Percentiles rank a stretch among this genome's conserved stretches.
These are phyloP conservation scores for Notodonta ziczac DNA, from an alignment of 2,888 invertebrate species.

Conservation along the genomic window DNA sequence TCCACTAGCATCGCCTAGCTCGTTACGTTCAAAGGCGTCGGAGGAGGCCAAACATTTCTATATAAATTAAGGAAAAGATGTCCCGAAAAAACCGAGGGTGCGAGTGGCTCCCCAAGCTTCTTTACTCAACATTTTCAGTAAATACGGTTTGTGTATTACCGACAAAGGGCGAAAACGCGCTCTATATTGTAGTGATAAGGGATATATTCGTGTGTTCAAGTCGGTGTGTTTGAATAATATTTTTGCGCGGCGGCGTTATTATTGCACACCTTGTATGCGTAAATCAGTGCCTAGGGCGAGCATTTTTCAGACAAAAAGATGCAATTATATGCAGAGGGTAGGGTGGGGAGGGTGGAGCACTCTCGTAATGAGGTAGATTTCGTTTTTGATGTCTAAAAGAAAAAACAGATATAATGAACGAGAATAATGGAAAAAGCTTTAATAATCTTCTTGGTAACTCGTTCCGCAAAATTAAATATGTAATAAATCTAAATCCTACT, in stretches of 20 bases:
- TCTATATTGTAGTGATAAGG: conserved; percentile 49
- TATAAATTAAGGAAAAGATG: conserved; percentile 83
- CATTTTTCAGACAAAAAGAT: conserved; percentile 81
- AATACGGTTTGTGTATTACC: conserved; percentile 62
- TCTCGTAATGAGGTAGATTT: conserved; percentile 63
- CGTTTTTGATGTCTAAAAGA: conserved; percentile 41
- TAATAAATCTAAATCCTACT: too few species aligned
- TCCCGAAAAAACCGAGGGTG: conserved; percentile 76
- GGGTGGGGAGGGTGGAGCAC: conserved; percentile 57
- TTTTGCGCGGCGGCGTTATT: conserved; percentile 79
- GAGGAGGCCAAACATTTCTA: conserved; percentile 79
- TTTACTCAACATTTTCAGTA: conserved; percentile 79
- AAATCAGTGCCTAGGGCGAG: conserved; percentile 81
- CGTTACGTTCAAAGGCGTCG: conserved; percentile 70
- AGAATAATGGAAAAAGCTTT: neutral
- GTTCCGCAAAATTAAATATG: neutral
- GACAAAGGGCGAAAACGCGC: conserved; percentile 48
- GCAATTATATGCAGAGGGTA: conserved; percentile 80
- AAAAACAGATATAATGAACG: conserved; percentile 24
- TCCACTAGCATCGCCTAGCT: conserved; percentile 56
- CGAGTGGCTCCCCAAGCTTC: conserved; percentile 70
- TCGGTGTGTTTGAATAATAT: conserved; percentile 65
- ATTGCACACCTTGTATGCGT: conserved; percentile 84
- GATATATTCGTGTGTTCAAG: conserved; percentile 43
- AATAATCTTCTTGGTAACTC: neutral